Conservation (phyloP, 2,888 invertebrate genomes). For the Bombylius major region DNA sequence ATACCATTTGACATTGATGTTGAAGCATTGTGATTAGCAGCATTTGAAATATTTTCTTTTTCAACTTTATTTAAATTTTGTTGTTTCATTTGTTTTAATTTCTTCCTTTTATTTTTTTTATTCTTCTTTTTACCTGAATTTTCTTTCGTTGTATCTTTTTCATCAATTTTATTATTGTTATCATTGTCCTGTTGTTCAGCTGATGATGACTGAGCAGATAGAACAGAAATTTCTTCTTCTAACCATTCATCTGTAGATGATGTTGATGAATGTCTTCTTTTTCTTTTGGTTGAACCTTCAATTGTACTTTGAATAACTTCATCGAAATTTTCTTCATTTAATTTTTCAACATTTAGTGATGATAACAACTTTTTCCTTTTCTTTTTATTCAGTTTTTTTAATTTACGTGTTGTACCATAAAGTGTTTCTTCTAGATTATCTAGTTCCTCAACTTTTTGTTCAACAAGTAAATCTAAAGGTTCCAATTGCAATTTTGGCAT, state of each 20-base stretch:
- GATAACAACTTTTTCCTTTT: constrained; percentile 29
- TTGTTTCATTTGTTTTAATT: too few species aligned
- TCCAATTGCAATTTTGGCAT: constrained; percentile 35
- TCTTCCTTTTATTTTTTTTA: too few species aligned
- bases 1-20: too few species aligned
- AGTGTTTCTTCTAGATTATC: constrained; percentile 42
- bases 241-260: constrained; percentile 26
- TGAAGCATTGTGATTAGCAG: too few species aligned
- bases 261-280: neutral
- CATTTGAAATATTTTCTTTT: too few species aligned
- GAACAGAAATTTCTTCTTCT: constrained; percentile 21
- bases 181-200: neutral
- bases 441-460: constrained; percentile 34
- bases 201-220: too few species aligned
- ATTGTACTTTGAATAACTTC: constrained; percentile 24
- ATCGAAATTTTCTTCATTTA: constrained; percentile 29
- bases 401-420: constrained; percentile 27
- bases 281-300: constrained; percentile 18
- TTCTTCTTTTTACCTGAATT: too few species aligned
- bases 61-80: too few species aligned
- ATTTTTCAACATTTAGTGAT: constrained; percentile 25
- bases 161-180: neutral
- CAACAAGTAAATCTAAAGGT: constrained; percentile 22
- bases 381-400: constrained; percentile 37
- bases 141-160: constrained; percentile 9